Evolutionary conservation across 2,113 vertebrate genomes (phyloP), one percentile per base, ranked within the genome.

Genomic region (Pachycephala philippinensis): DNA sequence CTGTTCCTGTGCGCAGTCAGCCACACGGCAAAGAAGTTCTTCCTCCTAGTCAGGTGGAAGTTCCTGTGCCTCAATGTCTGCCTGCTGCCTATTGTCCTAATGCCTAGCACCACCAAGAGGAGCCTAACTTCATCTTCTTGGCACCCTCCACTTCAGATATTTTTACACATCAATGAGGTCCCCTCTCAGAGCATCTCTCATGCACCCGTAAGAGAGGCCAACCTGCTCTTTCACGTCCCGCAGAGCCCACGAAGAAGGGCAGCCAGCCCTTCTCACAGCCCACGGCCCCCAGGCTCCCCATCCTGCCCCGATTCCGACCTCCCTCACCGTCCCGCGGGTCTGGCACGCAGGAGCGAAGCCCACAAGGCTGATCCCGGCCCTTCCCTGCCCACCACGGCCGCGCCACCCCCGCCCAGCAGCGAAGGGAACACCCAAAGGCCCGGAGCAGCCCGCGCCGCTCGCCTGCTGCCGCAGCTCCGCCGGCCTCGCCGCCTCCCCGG

Each of bases 391-490:
- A 10, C 26, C 66, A 7, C 33, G 8, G 17, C 37, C 40, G 4
- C 33, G 13, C 5, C 44, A 33, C 14, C 53, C 4, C 24, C 15
- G 11, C 28, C 7, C n/a, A 31, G 37, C 23, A 33, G 28, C 30
- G 20, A 60, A 47, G 10, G 6, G 7, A 2, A 5, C 7, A 1
- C 17, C 9, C 39, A 27, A 30, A 37, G 2, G 14, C 9, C 20
- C 10, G 2, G 2, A 2, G 3, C 2, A 45, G 1, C 4, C 26
- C 11, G 10, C 4, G 3, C 11, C 1, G 3, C 71, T 16, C 15
- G 2, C 78, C 39, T 1, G 4, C 26, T 3, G 16, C 4, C 7
- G 1, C 66, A 9, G 1, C 59, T 2, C 23, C 28, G 0, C 45
- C 10, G 0, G 5, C 53, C 31, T 1, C 44, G 2, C 45, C 33